Percentiles rank a stretch among this genome's conserved stretches.
Evolutionary conservation across 2,888 invertebrate genomes (phyloP).

Genomic region (Galeruca laticollis): DNA sequence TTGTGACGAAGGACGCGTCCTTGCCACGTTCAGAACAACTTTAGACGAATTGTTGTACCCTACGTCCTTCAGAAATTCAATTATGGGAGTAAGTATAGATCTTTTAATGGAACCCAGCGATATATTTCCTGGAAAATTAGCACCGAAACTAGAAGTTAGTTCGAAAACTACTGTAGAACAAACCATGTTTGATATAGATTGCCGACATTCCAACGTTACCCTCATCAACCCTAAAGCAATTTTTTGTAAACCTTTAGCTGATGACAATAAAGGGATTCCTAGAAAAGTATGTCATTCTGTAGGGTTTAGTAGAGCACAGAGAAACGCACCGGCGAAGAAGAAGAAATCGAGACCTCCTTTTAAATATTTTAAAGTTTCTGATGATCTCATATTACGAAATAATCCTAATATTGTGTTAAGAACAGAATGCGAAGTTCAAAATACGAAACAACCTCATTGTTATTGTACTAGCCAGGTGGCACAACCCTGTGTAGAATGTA

Average conservation of each 20-base stretch:
- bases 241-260: constrained; percentile 52
- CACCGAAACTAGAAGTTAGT: constrained; percentile 78
- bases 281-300: constrained; percentile 57
- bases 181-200: constrained; percentile 61
- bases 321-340: constrained; percentile 31
- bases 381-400: constrained; percentile 51
- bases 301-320: constrained; percentile 49
- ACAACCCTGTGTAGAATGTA: neutral
- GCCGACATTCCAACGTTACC: constrained; percentile 50
- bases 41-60: constrained; percentile 76
- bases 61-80: constrained; percentile 69
- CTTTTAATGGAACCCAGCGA: constrained; percentile 77
- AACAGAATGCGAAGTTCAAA: constrained; percentile 21
- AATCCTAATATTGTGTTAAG: constrained; percentile 50
- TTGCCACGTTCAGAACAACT: constrained; percentile 76
- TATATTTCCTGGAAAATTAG: constrained; percentile 76
- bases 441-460: constrained; percentile 9
- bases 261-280: constrained; percentile 38
- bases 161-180: constrained; percentile 78
- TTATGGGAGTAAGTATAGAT: constrained; percentile 73
- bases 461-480: neutral
- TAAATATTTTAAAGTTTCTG: constrained; percentile 52
- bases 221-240: constrained; percentile 65
- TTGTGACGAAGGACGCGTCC: constrained; percentile 66
- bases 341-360: constrained; percentile 49